phyloP scores from a whole-genome alignment of 2,113 vertebrate species.

The Pavo muticus region DNA sequence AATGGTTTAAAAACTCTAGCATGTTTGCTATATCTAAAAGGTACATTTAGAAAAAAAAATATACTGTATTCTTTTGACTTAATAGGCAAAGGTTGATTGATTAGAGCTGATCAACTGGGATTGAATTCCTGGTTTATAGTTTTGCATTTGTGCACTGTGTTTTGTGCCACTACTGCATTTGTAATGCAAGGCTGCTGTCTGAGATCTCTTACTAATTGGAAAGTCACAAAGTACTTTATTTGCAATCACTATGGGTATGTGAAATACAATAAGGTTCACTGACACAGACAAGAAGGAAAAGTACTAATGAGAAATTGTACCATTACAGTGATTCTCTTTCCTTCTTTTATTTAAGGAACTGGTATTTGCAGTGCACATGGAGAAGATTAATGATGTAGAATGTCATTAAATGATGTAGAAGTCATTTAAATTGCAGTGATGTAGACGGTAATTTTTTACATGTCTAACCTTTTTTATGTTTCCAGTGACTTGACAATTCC shows the following conservation, averaged over 20 bases:
- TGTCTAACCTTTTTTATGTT: conserved; percentile 17
- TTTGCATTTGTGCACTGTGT: not conserved
- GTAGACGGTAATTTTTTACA: not conserved
- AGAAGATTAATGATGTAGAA: not conserved
- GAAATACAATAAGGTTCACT: not conserved
- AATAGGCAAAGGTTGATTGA: not conserved
- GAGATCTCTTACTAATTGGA: not conserved
- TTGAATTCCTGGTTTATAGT: not conserved
- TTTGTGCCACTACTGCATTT: not conserved
- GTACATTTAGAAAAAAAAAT: too few species aligned
- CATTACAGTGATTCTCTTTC: not conserved
- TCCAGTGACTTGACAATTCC: conserved; percentile 91
- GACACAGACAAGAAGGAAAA: not conserved
- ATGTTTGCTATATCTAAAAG: not conserved
- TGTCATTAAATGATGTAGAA: not conserved
- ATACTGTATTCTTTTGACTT: not conserved
- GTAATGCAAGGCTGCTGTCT: not conserved
- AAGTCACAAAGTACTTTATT: not conserved
- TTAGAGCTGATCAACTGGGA: not conserved
- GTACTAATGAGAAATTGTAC: not conserved
- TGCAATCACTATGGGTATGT: not conserved
- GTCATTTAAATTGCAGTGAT: not conserved
- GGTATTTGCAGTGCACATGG: not conserved
- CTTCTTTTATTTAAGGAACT: not conserved
- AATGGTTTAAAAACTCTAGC: not conserved